Conservation (phyloP, 2,888 invertebrate species). For the Dryadula phaetusa region DNA sequence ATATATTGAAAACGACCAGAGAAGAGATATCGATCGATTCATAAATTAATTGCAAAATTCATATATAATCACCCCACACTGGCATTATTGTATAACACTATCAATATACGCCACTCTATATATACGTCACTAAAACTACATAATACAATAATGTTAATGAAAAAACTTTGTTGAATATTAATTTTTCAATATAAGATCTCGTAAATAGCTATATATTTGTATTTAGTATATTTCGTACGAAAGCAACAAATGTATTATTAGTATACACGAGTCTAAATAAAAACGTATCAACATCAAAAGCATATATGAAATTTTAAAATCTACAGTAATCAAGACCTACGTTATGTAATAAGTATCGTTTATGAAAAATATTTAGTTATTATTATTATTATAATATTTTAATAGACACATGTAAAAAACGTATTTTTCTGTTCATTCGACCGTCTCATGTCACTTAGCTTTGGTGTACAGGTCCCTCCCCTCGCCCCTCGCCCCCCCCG, state of each 20-base stretch:
- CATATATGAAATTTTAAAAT: conserved; percentile 57
- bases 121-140: conserved; percentile 2
- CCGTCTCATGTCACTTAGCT: conserved; percentile 39
- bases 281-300: conserved; percentile 67
- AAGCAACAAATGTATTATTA: conserved; percentile 67
- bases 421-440: conserved; percentile 47
- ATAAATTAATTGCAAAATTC: background rate
- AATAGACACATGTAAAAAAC: conserved; percentile 54
- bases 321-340: conserved; percentile 60
- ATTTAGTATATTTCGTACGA: conserved; percentile 53
- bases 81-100: conserved; percentile 2
- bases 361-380: conserved; percentile 58
- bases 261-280: conserved; percentile 55
- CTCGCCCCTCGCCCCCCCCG: background rate
- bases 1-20: background rate
- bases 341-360: conserved; percentile 50
- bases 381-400: conserved; percentile 46
- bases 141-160: conserved; percentile 50
- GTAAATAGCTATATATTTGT: conserved; percentile 60
- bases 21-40: background rate
- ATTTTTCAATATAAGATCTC: conserved; percentile 54
- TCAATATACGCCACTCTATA: background rate
- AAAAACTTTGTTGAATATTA: conserved; percentile 55
- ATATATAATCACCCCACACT: background rate
- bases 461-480: conserved; percentile 45